Evolutionary conservation across 2,113 vertebrate genomes (phyloP).

Genomic region (Mormoops blainvillei): DNA sequence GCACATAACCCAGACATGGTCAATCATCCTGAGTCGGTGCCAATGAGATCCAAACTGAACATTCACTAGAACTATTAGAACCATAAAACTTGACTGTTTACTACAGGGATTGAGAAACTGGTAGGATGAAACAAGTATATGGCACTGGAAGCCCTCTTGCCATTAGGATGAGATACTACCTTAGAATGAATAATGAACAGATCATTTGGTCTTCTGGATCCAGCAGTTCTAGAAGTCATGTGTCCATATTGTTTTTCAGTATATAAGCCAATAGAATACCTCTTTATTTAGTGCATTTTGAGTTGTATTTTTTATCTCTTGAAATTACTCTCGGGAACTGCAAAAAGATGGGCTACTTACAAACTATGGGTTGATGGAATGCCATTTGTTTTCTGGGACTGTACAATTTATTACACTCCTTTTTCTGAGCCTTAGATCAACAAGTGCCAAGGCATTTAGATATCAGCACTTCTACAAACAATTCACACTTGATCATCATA

Average conservation of each 20-base stretch:
- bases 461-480: conserved; percentile 12
- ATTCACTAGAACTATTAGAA: background rate
- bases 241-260: background rate
- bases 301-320: conserved; percentile 37
- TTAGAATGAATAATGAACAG: background rate
- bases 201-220: background rate
- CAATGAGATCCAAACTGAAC: background rate
- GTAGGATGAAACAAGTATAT: background rate
- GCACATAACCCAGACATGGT: background rate
- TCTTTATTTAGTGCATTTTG: conserved; percentile 8
- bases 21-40: background rate
- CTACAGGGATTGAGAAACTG: background rate
- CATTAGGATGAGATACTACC: background rate
- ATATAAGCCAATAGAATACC: conserved; percentile 22
- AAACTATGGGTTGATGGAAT: conserved; percentile 12
- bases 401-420: conserved; percentile 7
- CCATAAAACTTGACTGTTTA: background rate
- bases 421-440: background rate
- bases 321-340: conserved; percentile 19
- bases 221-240: background rate
- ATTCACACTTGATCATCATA: background rate
- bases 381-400: conserved; percentile 35
- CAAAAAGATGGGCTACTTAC: background rate
- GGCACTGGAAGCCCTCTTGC: background rate
- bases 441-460: background rate